These are phyloP conservation scores for Pollenia amentaria DNA, from an alignment of 2,888 invertebrate genomes.

Conservation along the genomic window DNA sequence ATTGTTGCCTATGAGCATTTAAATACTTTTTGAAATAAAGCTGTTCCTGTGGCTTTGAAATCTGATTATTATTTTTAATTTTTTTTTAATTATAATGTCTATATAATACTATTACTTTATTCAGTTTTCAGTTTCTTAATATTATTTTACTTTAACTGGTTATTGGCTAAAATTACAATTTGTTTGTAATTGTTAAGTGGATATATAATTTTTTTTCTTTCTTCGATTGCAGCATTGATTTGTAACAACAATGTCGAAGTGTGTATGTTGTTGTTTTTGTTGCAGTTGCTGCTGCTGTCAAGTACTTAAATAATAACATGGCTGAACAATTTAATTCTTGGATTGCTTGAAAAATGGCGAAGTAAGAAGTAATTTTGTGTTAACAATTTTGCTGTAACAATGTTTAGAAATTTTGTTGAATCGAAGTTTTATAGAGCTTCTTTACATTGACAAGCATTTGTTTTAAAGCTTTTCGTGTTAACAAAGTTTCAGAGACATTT, in stretches of 20 bases:
- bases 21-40: constrained; percentile 61
- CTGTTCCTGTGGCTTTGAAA: constrained; percentile 60
- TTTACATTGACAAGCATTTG: too few relatives aligned
- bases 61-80: constrained; percentile 56
- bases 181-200: background rate
- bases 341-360: background rate
- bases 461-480: too few relatives aligned
- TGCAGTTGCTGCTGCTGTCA: background rate
- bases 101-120: background rate
- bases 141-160: background rate
- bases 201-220: background rate
- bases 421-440: too few relatives aligned
- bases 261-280: background rate
- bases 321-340: background rate
- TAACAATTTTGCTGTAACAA: background rate
- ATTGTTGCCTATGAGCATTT: constrained; percentile 65
- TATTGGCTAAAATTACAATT: constrained; percentile 6
- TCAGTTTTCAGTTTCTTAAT: constrained; percentile 20
- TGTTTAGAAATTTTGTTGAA: background rate
- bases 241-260: constrained; percentile 10
- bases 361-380: background rate
- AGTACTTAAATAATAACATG: constrained; percentile 10
- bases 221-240: constrained; percentile 27
- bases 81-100: constrained; percentile 5
- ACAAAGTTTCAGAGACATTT: too few relatives aligned